Evolutionary conservation across 2,888 invertebrate genomes (phyloP), one percentile per base, ranked within the genome.

Genomic region (Rhaphigaster nebulosa): DNA sequence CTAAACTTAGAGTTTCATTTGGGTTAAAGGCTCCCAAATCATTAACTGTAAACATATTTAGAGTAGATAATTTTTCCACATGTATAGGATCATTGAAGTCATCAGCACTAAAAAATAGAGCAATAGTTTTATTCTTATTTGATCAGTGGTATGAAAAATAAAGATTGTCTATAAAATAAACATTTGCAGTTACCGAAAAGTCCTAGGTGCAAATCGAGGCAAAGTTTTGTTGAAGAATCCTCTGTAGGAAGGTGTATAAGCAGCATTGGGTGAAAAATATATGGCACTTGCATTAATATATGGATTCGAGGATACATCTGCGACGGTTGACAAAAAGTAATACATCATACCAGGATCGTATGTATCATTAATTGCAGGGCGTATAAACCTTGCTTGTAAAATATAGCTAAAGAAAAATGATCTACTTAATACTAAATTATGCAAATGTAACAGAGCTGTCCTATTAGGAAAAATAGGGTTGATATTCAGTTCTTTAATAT

Each of bases 271-370:
- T 4, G 99, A 96, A 93, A 99, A 99, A 94, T 99, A 98, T 92
- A 99, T 95, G 0, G 98, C 97, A 93, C 98, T 98, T 90, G 98
- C 97, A 93, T 98, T 98, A 92, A 98, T 97, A 92, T 97, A 96
- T 0, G 97, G 97, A 94, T 98, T 99, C 0, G 98, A 96, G 0
- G 99, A 97, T 0, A 99, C 97, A 94, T 99, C 99, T 0, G 99
- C 98, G 0, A 98, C 97, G 0, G 98, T 97, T 0, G 99, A 98
- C 84, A 99, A 94, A 93, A 98, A 98, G 93, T 98, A 98, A 93
- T 99, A 99, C 98, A 99, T 98, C 96, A 99, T 98, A 90, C 99
- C 99, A 0, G 99, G 99, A 94, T 99, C 99, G 93, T 98, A 98
- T 0, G 98, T 97, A 93, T 98, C 98, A 93, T 98, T 98, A 41